These are phyloP conservation scores for Stegastes partitus DNA, from an alignment of 2,113 vertebrate genomes.

Conservation along the genomic window DNA sequence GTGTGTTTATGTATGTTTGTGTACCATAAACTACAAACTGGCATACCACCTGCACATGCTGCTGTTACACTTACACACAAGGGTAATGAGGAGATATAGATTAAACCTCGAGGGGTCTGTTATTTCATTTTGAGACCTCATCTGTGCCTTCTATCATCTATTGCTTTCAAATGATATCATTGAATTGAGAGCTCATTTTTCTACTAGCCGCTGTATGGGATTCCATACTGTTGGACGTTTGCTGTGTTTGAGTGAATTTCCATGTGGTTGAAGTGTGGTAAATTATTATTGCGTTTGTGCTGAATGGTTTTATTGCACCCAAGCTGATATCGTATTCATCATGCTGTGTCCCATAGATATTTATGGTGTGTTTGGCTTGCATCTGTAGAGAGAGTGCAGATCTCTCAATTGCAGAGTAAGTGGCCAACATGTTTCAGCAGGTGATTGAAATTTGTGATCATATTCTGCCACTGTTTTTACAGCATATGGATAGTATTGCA, in stretches of 20 bases:
- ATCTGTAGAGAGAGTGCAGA: constrained; percentile 40
- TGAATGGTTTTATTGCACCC: constrained; percentile 43
- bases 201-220: background rate
- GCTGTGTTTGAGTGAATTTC: constrained; percentile 29
- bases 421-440: constrained; percentile 36
- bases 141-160: constrained; percentile 11
- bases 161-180: constrained; percentile 22
- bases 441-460: constrained; percentile 24
- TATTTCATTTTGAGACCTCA: constrained; percentile 12
- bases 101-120: background rate
- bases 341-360: constrained; percentile 23
- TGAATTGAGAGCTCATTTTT: constrained; percentile 6
- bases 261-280: constrained; percentile 34
- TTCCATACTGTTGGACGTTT: constrained; percentile 9
- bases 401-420: constrained; percentile 7
- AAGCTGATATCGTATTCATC: constrained; percentile 39
- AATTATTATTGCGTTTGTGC: constrained; percentile 44
- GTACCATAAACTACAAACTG: background rate
- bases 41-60: background rate
- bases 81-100: background rate
- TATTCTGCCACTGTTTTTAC: background rate
- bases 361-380: constrained; percentile 26
- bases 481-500: constrained; percentile 1
- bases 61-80: background rate
- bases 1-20: background rate